Evolutionary conservation across 2,113 vertebrate genomes (phyloP), one percentile per base, ranked within the genome.

Genomic region (Glaucidium brasilianum): DNA sequence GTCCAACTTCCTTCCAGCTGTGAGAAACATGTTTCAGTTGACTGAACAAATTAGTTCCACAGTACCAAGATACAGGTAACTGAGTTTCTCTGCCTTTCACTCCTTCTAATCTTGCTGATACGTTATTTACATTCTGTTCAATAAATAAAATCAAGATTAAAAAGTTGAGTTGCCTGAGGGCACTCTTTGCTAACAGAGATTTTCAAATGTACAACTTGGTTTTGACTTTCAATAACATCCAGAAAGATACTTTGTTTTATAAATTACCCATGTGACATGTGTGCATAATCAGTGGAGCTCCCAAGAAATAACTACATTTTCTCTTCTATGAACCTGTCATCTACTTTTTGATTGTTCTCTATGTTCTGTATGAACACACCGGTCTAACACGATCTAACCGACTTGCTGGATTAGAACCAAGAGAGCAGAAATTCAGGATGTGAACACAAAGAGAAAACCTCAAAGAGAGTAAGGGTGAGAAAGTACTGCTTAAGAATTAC

Each of bases 91-190:
- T 88, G 60, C 34, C 52, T 87, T 95, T 78, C 21, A 30, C 49
- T 92, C 55, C 59, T 88, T 56, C 68, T 94, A 72, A 85, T 81
- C 80, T 90, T 85, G 60, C 66, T 35, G 62, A 39, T 66, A 77
- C 0, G 39, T 78, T 95, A 72, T 94, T 95, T 95, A 85, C 1
- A 6, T 85, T 88, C 35, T 64, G 30, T 62, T 91, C 81, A 93
- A 76, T 78, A 95, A 90, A 96, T 93, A 91, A 85, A 84, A 95
- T 64, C 50, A 89, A 91, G 81, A 97, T 89, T 89, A 60, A 77
- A 63, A 94, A 91, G 50, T 43, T 91, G 35, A 91, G 60, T 39
- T 95, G 68, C 77, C 91, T 75, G 60, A 87, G 77, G 88, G 63
- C 72, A 86, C 43, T 81, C 91, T 73, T 81, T 89, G n/a, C 68